Conservation (phyloP, 2,113 vertebrate genomes). For the Columbina picui region DNA sequence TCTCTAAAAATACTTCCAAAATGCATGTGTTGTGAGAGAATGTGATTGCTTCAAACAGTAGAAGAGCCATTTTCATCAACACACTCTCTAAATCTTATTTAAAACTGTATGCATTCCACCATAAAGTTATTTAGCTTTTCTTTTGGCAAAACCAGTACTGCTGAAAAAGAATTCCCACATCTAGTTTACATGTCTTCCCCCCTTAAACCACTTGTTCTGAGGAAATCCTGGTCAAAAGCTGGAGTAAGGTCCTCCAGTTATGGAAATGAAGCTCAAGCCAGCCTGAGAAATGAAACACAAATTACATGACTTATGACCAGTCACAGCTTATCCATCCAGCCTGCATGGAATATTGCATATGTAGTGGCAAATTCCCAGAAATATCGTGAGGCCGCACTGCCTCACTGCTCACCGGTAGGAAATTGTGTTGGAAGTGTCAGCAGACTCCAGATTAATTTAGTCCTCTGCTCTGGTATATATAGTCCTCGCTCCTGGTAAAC, state of each 20-base stretch:
- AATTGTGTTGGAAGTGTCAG: background rate
- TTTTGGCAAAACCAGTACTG: background rate
- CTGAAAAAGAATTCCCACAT: background rate
- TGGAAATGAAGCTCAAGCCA: background rate
- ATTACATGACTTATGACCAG: background rate
- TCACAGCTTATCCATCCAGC: background rate
- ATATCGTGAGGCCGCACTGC: rapidly evolving
- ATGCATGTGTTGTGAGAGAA: background rate
- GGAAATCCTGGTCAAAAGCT: background rate
- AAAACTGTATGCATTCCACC: background rate
- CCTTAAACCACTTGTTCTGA: background rate
- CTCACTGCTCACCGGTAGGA: background rate
- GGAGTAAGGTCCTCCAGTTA: background rate
- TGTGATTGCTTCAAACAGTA: background rate
- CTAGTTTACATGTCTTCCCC: background rate
- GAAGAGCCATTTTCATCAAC: background rate
- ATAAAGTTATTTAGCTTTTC: background rate
- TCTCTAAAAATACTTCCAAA: background rate
- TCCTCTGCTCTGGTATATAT: background rate
- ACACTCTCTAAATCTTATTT: background rate
- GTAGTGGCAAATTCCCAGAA: background rate
- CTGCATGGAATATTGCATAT: background rate
- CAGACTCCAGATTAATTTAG: background rate
- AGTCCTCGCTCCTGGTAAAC: background rate
- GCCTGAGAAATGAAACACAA: background rate